phyloP scores from a whole-genome alignment of 1,140 invertebrate genomes.

The Odontomachus brunneus region DNA sequence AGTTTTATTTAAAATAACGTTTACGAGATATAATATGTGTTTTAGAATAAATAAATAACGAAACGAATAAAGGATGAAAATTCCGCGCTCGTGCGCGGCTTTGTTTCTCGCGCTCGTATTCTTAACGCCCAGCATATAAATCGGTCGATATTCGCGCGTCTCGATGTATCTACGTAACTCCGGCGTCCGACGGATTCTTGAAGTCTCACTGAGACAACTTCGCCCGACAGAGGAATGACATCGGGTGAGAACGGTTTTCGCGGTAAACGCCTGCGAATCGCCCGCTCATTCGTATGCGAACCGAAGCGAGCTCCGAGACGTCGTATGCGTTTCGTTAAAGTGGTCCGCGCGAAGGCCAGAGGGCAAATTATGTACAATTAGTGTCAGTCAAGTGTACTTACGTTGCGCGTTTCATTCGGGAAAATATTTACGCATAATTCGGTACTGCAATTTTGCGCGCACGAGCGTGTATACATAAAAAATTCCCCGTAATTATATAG shows the following conservation, averaged over 20 bases:
- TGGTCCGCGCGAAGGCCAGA: constrained; percentile 64
- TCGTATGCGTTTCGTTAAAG: constrained; percentile 75
- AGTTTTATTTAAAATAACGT: constrained; percentile 55
- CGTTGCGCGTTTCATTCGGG: constrained; percentile 63
- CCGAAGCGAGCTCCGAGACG: constrained; percentile 74
- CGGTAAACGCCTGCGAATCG: constrained; percentile 64
- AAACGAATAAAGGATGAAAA: constrained; percentile 11
- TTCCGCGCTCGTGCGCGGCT: neutral
- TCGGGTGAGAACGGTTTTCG: constrained; percentile 49
- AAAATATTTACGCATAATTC: constrained; percentile 75
- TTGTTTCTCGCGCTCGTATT: too few species aligned
- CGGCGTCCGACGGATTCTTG: neutral
- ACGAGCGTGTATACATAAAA: constrained; percentile 34
- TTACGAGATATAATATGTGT: constrained; percentile 44
- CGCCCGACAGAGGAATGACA: constrained; percentile 2
- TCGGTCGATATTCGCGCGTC: too few species aligned
- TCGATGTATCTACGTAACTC: neutral
- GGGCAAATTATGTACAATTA: constrained; percentile 80
- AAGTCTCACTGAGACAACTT: constrained; percentile 8
- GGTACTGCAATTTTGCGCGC: constrained; percentile 61
- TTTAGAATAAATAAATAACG: constrained; percentile 48
- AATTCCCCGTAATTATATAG: constrained; percentile 67
- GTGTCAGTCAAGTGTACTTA: constrained; percentile 79
- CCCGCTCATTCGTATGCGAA: constrained; percentile 76
- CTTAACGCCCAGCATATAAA: too few species aligned